A percentile compares a stretch with the other conserved stretches of the same genome.
phyloP scores from a whole-genome alignment of 23 tunicate genomes.

The Halocynthia roretzi region DNA sequence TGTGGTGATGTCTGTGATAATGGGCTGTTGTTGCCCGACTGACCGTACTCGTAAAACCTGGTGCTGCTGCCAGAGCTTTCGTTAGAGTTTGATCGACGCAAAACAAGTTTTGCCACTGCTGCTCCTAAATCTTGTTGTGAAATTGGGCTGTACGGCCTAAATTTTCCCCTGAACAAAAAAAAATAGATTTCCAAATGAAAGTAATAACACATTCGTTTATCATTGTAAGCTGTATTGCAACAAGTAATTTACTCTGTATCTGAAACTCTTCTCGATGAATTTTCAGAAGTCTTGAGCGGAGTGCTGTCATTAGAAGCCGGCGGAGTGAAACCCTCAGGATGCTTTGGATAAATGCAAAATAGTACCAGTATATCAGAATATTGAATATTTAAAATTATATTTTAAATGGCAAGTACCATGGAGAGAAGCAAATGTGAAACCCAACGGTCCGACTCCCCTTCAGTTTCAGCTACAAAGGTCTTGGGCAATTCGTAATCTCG shows the following conservation, averaged over 20 bases:
- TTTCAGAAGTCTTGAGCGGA: neutral
- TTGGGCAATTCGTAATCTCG: conserved; percentile 33
- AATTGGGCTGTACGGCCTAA: conserved; percentile 3
- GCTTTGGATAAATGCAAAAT: conserved; percentile 14
- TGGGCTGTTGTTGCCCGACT: neutral
- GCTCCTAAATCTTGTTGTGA: conserved; percentile 71
- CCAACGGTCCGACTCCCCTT: conserved; percentile 42
- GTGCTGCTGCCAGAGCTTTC: conserved; percentile 41
- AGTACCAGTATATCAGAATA: neutral
- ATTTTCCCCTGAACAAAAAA: neutral
- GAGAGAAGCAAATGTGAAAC: conserved; percentile 41
- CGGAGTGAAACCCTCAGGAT: conserved; percentile 65
- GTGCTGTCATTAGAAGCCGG: conserved; percentile 28
- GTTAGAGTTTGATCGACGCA: conserved; percentile 39
- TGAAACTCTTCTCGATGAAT: neutral
- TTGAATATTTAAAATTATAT: neutral
- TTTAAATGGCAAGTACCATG: conserved; percentile 33
- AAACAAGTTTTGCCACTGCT: conserved; percentile 37
- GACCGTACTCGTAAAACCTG: conserved; percentile 9
- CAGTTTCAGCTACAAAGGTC: conserved; percentile 45
- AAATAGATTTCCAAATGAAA: neutral
- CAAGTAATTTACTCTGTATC: conserved; percentile 2
- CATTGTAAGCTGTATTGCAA: neutral
- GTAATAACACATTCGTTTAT: neutral
- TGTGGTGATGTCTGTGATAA: neutral